phyloP scores from a whole-genome alignment of 2,113 vertebrate genomes.

The Phycodurus eques region DNA sequence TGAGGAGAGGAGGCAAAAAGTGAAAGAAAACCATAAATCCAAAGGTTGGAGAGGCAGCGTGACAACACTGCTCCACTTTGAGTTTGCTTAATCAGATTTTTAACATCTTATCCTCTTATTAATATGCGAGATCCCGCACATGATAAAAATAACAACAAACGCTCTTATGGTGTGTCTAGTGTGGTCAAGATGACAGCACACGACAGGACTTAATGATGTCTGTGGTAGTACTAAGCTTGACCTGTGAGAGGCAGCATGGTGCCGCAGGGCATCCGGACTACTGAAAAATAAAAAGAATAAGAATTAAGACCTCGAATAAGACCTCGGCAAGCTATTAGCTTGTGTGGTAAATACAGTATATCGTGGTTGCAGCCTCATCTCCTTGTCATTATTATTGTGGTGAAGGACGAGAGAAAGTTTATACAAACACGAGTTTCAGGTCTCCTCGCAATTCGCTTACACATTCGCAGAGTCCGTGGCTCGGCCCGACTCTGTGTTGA shows the following conservation, averaged over 20 bases:
- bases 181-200: background rate
- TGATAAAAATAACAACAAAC: no score
- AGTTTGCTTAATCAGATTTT: background rate
- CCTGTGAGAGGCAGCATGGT: background rate
- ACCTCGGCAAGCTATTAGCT: no score
- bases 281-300: background rate
- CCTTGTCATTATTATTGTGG: no score
- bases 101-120: background rate
- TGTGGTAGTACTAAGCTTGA: slow-evolving; percentile 1
- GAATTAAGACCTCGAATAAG: no score
- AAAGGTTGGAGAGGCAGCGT: background rate
- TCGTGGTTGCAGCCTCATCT: no score
- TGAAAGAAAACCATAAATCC: slow-evolving; percentile 28
- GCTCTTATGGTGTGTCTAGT: background rate
- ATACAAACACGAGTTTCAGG: background rate
- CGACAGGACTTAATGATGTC: slow-evolving; percentile 2
- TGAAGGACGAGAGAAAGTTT: no score
- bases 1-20: slow-evolving; percentile 37
- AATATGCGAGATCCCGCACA: background rate
- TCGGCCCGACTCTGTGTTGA: background rate
- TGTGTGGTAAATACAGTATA: no score
- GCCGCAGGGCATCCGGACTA: background rate
- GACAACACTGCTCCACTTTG: background rate
- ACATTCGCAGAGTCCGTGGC: background rate
- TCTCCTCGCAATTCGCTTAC: background rate